A percentile compares a stretch with the other conserved stretches of the same genome.
Evolutionary conservation across 2,797 vertebrate genomes (phyloP).

Genomic region (Erpetoichthys calabaricus): DNA sequence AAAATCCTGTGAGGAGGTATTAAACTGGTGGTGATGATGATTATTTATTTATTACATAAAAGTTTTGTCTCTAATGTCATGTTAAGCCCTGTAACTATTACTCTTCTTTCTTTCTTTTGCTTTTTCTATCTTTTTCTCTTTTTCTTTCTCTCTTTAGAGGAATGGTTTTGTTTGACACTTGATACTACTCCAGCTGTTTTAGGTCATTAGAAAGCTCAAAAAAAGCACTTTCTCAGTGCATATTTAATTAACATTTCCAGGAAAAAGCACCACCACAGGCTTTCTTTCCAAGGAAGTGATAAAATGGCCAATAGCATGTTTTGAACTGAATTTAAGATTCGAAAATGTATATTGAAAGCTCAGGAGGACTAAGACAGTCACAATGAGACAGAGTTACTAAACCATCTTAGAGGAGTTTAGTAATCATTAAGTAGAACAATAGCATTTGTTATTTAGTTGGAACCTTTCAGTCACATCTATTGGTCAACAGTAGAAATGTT

Average conservation of each 20-base stretch:
- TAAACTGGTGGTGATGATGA: too few relatives aligned
- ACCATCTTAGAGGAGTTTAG: too few relatives aligned
- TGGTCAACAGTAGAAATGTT: too few relatives aligned
- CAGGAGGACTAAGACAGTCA: too few relatives aligned
- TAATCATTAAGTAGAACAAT: too few relatives aligned
- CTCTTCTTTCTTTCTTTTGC: not conserved
- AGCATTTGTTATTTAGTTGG: too few relatives aligned
- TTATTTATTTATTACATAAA: too few relatives aligned
- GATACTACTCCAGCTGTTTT: slow-evolving; percentile 5
- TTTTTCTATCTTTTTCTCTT: not conserved
- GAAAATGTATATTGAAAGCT: too few relatives aligned
- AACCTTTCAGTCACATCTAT: too few relatives aligned
- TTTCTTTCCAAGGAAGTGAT: not conserved
- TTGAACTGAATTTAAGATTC: too few relatives aligned
- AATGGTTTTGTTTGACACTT: slow-evolving; percentile 5
- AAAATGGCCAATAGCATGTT: not conserved
- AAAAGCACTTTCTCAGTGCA: slow-evolving; percentile 2
- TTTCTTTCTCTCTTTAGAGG: slow-evolving; percentile 2
- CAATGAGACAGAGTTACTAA: too few relatives aligned
- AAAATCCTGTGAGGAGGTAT: too few relatives aligned
- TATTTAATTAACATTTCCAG: slow-evolving; percentile 3
- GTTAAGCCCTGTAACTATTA: not conserved
- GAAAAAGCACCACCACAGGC: not conserved
- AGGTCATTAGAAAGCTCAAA: slow-evolving; percentile 11
- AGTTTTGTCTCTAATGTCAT: not conserved